These are phyloP conservation scores for Polia nebulosa DNA, from an alignment of 2,888 invertebrate species.

Conservation along the genomic window DNA sequence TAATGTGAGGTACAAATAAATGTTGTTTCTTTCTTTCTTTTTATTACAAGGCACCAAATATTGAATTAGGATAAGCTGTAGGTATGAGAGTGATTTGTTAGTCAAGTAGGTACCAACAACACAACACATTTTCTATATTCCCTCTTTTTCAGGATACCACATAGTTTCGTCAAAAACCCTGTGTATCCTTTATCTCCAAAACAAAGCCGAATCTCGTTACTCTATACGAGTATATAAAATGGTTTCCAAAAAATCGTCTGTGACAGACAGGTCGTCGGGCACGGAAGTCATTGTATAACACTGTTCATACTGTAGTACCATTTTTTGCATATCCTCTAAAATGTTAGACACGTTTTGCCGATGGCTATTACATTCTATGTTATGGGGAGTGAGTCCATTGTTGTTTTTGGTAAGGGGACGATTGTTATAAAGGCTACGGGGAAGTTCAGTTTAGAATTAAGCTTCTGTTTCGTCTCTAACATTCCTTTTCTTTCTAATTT, in stretches of 20 bases:
- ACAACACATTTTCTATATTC: background rate
- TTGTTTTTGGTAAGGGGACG: conserved; percentile 6
- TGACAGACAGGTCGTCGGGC: conserved; percentile 8
- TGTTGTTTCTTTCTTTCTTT: no score
- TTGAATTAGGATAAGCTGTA: no score
- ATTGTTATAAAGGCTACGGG: background rate
- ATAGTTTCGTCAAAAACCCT: conserved; percentile 3
- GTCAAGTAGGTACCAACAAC: no score
- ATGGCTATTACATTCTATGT: background rate
- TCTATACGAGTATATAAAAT: conserved; percentile 1
- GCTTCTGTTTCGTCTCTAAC: background rate
- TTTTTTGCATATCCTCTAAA: conserved; percentile 15
- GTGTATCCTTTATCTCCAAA: background rate
- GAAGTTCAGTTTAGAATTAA: background rate
- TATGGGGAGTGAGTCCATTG: background rate
- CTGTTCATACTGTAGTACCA: background rate
- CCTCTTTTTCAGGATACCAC: background rate
- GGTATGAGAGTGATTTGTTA: no score
- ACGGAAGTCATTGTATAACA: conserved; percentile 24
- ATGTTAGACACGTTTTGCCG: conserved; percentile 16
- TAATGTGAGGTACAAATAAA: no score
- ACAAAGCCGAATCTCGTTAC: conserved; percentile 1
- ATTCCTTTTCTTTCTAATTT: no score
- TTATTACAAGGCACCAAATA: no score
- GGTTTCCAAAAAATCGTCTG: conserved; percentile 27